A percentile compares a stretch with the other conserved stretches of the same genome.
These are phyloP conservation scores for Contarinia nasturtii DNA, from an alignment of 1,140 invertebrate genomes.

Conservation along the genomic window DNA sequence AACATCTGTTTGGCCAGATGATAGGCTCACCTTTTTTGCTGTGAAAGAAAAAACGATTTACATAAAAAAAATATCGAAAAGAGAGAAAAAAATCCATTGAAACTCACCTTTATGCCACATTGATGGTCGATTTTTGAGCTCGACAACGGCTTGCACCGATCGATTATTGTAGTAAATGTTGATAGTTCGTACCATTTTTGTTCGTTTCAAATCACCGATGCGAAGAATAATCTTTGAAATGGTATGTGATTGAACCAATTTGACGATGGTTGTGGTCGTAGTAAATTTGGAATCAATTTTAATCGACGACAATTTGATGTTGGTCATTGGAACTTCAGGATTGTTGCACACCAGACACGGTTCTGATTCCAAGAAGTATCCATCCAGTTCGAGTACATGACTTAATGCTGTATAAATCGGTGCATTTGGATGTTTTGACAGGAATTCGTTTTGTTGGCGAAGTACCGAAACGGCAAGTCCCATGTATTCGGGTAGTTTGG, in stretches of 20 bases:
- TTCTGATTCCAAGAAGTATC: conserved; percentile 91
- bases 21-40: conserved; percentile 77
- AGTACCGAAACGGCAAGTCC: conserved; percentile 71
- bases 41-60: too few relatives aligned
- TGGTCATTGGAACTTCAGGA: conserved; percentile 80
- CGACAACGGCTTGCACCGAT: conserved; percentile 87
- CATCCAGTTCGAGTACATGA: conserved; percentile 85
- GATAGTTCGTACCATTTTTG: conserved; percentile 92
- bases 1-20: conserved; percentile 78
- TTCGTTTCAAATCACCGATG: conserved; percentile 86
- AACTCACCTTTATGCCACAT: conserved; percentile 96
- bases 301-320: conserved; percentile 82
- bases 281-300: conserved; percentile 96
- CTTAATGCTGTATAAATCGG: conserved; percentile 80
- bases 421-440: conserved; percentile 84
- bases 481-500: conserved; percentile 52
- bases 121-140: conserved; percentile 71
- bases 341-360: conserved; percentile 95
- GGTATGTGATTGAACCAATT: conserved; percentile 83
- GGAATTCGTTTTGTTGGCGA: conserved; percentile 65
- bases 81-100: too few relatives aligned
- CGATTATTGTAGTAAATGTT: conserved; percentile 96
- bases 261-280: conserved; percentile 93
- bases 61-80: too few relatives aligned
- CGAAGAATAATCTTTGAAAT: conserved; percentile 86